Evolutionary conservation across 2,888 invertebrate genomes (phyloP), one percentile per base, ranked within the genome.

Genomic region (Augochlorella aurata): DNA sequence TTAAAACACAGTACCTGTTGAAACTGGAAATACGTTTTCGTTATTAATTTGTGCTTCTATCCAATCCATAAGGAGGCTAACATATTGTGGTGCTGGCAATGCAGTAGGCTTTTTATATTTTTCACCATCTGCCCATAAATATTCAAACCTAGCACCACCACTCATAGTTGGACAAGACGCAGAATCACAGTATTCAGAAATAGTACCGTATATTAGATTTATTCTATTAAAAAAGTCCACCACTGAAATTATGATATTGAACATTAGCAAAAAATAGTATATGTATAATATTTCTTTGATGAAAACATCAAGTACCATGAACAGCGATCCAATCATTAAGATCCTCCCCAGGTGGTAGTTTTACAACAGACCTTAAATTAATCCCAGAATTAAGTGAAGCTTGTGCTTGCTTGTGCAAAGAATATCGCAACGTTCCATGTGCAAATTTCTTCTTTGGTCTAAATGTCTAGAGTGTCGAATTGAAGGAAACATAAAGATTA

Each of bases 211-310:
- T 88, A 98, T 97, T 67, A 98, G 94, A 94, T 98, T 98, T 88
- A 98, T 98, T 90, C 98, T 95, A 93, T 98, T 98, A 94, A 98
- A 98, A 93, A 98, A 98, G 92, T 98, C 98, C 50, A 98, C 98
- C 88, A 98, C 98, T 98, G 94, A 74, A 85, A 75, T 72, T 70
- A 38, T 61, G 67, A 63, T 24, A 72, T 63, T n/a, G 18, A 38
- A n/a, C 44, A 44, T 71, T 4, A 81, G 29, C 8, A 38, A 61
- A 4, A 52, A 12, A n/a, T 12, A 3, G 0, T 10, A 63, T 18
- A 63, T 8, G 3, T 9, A 29, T 47, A 21, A 9, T 10, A 12
- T 58, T 54, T 44, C 14, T 16, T 44, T 65, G 66, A 58, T 63
- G 14, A 73, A 81, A 45, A 18, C 52, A 63, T 58, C 0, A 52